phyloP scores from a whole-genome alignment of 2,797 vertebrate genomes.

The Lacerta agilis region DNA sequence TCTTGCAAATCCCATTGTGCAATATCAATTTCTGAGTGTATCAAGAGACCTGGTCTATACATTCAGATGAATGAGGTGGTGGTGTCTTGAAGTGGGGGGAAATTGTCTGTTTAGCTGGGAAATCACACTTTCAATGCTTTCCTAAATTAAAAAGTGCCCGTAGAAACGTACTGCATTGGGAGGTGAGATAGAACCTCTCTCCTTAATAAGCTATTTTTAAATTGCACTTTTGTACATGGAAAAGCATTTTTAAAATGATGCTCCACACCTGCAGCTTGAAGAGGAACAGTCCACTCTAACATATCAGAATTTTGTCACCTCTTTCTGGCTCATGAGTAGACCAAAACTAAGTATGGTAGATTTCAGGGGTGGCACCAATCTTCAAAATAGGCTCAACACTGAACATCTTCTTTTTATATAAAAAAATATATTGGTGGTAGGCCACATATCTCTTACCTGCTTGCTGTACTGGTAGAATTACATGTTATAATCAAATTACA shows the following conservation, averaged over 20 bases:
- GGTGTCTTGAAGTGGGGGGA: rapidly evolving
- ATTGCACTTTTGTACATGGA: not conserved
- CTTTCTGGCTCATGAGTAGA: not conserved
- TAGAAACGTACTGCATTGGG: not conserved
- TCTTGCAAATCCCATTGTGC: not conserved
- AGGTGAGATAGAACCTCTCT: constrained; percentile 35
- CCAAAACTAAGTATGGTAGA: not conserved
- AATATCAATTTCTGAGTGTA: not conserved
- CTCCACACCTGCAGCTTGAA: not conserved
- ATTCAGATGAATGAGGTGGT: not conserved
- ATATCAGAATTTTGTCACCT: not conserved
- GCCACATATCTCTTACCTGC: not conserved
- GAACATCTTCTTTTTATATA: no score
- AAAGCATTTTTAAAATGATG: not conserved
- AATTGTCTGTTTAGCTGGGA: not conserved
- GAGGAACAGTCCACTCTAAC: not conserved
- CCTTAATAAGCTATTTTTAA: constrained; percentile 7
- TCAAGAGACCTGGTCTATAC: not conserved
- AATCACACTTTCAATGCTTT: not conserved
- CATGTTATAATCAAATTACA: not conserved
- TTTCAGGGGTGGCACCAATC: no score
- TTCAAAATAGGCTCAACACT: not conserved
- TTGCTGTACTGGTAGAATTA: not conserved
- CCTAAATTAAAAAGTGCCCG: not conserved
- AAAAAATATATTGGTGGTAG: not conserved